Evolutionary conservation across 2,888 invertebrate species (phyloP).

Genomic region (Melipona beecheii): DNA sequence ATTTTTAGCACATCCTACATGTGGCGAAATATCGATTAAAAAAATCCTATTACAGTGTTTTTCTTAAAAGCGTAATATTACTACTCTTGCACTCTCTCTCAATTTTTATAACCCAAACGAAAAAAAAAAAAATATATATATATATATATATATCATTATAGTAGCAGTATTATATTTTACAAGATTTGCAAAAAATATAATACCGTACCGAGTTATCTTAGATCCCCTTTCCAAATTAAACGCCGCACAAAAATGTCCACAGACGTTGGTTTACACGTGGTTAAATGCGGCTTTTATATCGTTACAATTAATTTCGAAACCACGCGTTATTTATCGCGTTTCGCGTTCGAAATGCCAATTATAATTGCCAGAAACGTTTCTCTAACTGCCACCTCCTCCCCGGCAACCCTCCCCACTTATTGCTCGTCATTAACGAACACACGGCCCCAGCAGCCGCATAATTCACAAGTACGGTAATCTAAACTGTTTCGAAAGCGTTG

Average conservation of each 20-base stretch:
- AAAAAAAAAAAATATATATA: too few species aligned
- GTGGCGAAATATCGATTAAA: too few species aligned
- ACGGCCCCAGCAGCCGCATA: neutral
- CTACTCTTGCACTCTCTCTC: too few species aligned
- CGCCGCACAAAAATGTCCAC: neutral
- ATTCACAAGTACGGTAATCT: conserved; percentile 23
- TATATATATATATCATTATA: too few species aligned
- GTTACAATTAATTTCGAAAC: conserved; percentile 5
- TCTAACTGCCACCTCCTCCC: neutral
- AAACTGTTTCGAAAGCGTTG: conserved; percentile 22
- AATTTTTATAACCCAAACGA: too few species aligned
- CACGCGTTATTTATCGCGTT: conserved; percentile 7
- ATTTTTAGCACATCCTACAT: too few species aligned
- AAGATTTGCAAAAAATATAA: too few species aligned
- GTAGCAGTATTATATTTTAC: too few species aligned
- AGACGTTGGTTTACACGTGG: neutral
- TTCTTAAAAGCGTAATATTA: too few species aligned
- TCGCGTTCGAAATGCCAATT: conserved; percentile 17
- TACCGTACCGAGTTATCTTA: too few species aligned
- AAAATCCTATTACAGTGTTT: too few species aligned
- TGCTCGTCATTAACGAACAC: conserved; percentile 25
- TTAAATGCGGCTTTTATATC: neutral
- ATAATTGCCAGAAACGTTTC: conserved; percentile 20
- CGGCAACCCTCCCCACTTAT: neutral
- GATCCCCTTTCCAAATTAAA: neutral